These are phyloP conservation scores for Phymorhynchus buccinoides DNA, from an alignment of 1,140 invertebrate species.

Conservation along the genomic window DNA sequence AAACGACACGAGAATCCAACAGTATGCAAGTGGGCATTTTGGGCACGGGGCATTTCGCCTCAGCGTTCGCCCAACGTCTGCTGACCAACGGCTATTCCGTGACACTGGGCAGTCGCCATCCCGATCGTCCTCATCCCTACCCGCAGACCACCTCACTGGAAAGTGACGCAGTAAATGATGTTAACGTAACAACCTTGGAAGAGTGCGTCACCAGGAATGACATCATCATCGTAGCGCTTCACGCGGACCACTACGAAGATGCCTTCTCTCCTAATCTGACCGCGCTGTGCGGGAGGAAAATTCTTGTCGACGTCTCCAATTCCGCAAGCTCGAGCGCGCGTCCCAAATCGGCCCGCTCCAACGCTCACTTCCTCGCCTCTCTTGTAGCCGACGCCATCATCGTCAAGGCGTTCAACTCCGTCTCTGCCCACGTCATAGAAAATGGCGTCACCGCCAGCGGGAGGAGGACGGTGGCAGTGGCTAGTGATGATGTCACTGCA, in stretches of 20 bases:
- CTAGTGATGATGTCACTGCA: constrained; percentile 54
- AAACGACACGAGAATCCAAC: not conserved
- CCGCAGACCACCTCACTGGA: constrained; percentile 41
- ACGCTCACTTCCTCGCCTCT: constrained; percentile 57
- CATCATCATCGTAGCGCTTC: constrained; percentile 58
- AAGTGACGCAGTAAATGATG: constrained; percentile 25
- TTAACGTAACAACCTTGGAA: constrained; percentile 51
- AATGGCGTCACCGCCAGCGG: constrained; percentile 48
- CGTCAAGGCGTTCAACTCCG: constrained; percentile 67
- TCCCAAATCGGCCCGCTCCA: constrained; percentile 48
- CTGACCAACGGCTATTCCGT: constrained; percentile 60
- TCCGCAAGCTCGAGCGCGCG: not conserved
- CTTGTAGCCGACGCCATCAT: constrained; percentile 49
- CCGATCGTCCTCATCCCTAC: constrained; percentile 41
- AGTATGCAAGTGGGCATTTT: constrained; percentile 55
- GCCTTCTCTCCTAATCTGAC: constrained; percentile 40
- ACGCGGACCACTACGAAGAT: constrained; percentile 54
- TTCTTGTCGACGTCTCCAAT: constrained; percentile 64
- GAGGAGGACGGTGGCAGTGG: constrained; percentile 56
- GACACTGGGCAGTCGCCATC: constrained; percentile 62
- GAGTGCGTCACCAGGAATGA: constrained; percentile 53
- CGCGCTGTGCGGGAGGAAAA: constrained; percentile 52
- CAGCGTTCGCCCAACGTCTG: constrained; percentile 59
- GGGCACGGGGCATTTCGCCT: constrained; percentile 64
- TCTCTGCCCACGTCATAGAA: constrained; percentile 64